A percentile compares a stretch with the other conserved stretches of the same genome.
Evolutionary conservation across 1,140 invertebrate species (phyloP).

Genomic region (Dendroctonus ponderosae): DNA sequence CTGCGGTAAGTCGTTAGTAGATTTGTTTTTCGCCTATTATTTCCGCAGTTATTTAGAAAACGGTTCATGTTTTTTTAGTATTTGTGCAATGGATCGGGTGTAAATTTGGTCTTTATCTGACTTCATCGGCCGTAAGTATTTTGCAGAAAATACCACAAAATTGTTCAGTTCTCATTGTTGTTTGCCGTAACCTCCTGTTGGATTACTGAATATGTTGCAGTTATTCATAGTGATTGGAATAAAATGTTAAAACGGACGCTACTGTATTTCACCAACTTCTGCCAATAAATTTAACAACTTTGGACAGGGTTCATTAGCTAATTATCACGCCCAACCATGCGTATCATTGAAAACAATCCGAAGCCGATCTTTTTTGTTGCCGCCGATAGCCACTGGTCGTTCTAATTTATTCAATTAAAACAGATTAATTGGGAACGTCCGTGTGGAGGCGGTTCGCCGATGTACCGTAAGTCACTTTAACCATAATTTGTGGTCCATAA

Average conservation of each 20-base stretch:
- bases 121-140: too few relatives aligned
- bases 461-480: constrained; percentile 17
- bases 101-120: too few relatives aligned
- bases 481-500: constrained; percentile 17
- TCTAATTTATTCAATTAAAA: constrained; percentile 25
- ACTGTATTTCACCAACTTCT: constrained; percentile 13
- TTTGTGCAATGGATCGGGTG: too few relatives aligned
- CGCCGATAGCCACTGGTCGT: constrained; percentile 6
- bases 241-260: background rate
- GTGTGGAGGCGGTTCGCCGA: constrained; percentile 11
- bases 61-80: too few relatives aligned
- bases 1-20: too few relatives aligned
- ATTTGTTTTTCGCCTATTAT: too few relatives aligned
- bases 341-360: constrained; percentile 26
- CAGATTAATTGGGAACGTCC: constrained; percentile 18
- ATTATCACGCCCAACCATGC: constrained; percentile 20
- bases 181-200: background rate
- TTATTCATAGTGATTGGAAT: too few relatives aligned
- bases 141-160: too few relatives aligned
- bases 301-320: constrained; percentile 25
- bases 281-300: constrained; percentile 22
- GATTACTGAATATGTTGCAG: too few relatives aligned
- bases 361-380: constrained; percentile 15
- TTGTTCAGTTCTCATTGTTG: too few relatives aligned
- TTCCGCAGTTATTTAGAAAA: too few relatives aligned